A percentile compares a stretch with the other conserved stretches of the same genome.
These are phyloP conservation scores for Procambarus clarkii DNA, from an alignment of 1,140 invertebrate genomes.

Conservation along the genomic window DNA sequence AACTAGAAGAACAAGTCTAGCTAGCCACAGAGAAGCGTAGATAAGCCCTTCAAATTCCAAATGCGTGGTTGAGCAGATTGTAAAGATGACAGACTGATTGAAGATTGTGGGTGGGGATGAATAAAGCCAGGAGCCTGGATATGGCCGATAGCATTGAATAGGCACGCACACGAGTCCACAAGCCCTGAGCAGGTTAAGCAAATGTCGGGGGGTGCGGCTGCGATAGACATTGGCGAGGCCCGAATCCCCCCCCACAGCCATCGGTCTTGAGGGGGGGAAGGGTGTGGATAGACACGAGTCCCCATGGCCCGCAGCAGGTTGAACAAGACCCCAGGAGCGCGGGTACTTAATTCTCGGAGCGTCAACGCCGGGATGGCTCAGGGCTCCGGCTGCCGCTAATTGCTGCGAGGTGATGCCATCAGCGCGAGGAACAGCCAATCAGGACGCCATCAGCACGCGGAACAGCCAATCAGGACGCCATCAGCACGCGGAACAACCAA, in stretches of 20 bases:
- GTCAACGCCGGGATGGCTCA: conserved; percentile 37
- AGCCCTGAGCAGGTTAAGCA: not conserved
- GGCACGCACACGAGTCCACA: not conserved
- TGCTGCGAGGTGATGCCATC: conserved; percentile 58
- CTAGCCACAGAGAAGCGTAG: too few relatives aligned
- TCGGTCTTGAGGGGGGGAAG: not conserved
- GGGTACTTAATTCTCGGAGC: conserved; percentile 57
- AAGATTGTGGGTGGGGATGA: not conserved
- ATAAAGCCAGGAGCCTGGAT: too few relatives aligned
- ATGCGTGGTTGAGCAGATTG: too few relatives aligned
- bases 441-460: conserved; percentile 55
- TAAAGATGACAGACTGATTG: not conserved
- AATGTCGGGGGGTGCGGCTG: not conserved
- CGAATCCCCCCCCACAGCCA: too few relatives aligned
- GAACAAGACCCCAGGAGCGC: not conserved
- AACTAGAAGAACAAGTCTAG: too few relatives aligned
- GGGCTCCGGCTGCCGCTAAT: conserved; percentile 50
- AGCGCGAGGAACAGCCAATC: conserved; percentile 54
- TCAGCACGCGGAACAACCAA: conserved; percentile 57
- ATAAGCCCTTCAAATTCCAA: too few relatives aligned
- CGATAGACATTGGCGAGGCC: too few relatives aligned
- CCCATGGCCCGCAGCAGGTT: too few relatives aligned
- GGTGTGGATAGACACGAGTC: not conserved
- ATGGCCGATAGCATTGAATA: not conserved
- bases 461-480: conserved; percentile 55